Evolutionary conservation across 1,140 invertebrate genomes (phyloP).

Genomic region (Drosophila trapezifrons): DNA sequence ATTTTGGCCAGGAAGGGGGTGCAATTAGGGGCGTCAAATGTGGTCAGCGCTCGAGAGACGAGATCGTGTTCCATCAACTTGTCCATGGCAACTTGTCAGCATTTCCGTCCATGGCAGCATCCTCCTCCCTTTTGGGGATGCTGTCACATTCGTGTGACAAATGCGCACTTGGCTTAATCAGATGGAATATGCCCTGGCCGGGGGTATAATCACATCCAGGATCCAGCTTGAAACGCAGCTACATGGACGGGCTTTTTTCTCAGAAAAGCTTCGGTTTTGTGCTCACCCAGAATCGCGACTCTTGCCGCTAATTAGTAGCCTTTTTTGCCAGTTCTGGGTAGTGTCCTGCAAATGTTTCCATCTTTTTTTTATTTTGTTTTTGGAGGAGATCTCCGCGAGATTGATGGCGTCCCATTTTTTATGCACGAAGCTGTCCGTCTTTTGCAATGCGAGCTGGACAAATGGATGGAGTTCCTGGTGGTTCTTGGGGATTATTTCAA

Average conservation of each 20-base stretch:
- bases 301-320: slow-evolving; percentile 73
- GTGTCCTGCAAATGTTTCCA: slow-evolving; percentile 45
- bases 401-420: slow-evolving; percentile 77
- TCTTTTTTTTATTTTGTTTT: slow-evolving; percentile 10
- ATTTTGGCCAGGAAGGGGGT: slow-evolving; percentile 8
- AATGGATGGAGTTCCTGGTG: slow-evolving; percentile 32
- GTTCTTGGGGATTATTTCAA: slow-evolving; percentile 17
- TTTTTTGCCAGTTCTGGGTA: slow-evolving; percentile 33
- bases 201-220: slow-evolving; percentile 20
- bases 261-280: slow-evolving; percentile 9
- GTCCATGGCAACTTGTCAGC: slow-evolving; percentile 50
- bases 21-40: slow-evolving; percentile 42
- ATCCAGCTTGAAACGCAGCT: slow-evolving; percentile 4
- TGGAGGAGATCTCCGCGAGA: slow-evolving; percentile 47
- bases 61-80: slow-evolving; percentile 39
- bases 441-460: slow-evolving; percentile 61
- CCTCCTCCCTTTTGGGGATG: slow-evolving; percentile 5
- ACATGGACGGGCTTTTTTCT: neutral
- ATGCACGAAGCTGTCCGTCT: slow-evolving; percentile 34
- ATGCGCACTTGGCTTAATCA: slow-evolving; percentile 61
- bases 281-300: slow-evolving; percentile 27
- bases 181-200: slow-evolving; percentile 35
- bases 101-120: slow-evolving; percentile 9
- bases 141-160: slow-evolving; percentile 65
- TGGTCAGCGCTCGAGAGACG: slow-evolving; percentile 15